A percentile compares a stretch with the other conserved stretches of the same genome.
phyloP scores from a whole-genome alignment of 2,888 invertebrate genomes.

The Trypoxylon attenuatum region DNA sequence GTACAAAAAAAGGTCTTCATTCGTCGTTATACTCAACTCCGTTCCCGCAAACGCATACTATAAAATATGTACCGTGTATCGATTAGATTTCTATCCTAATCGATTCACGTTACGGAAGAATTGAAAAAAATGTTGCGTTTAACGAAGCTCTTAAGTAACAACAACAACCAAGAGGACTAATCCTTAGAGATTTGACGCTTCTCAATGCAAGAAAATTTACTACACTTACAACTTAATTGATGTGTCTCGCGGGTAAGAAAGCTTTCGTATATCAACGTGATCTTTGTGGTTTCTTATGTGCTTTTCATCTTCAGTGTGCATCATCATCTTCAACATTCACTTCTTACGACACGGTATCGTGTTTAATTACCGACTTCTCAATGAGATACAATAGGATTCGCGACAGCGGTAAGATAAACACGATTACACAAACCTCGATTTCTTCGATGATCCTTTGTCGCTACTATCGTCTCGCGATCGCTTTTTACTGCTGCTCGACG shows the following conservation, averaged over 20 bases:
- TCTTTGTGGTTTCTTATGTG: conserved; percentile 47
- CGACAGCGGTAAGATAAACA: not conserved
- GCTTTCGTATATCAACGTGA: conserved; percentile 42
- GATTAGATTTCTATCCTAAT: no score
- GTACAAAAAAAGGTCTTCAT: no score
- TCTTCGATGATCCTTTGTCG: conserved; percentile 80
- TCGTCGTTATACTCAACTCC: conserved; percentile 19
- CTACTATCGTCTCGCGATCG: conserved; percentile 85
- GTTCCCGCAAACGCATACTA: conserved; percentile 12
- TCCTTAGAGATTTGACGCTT: conserved; percentile 14
- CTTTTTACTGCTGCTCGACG: conserved; percentile 79
- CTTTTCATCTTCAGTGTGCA: conserved; percentile 25
- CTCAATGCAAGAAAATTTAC: conserved; percentile 60
- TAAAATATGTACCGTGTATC: no score
- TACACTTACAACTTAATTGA: conserved; percentile 33
- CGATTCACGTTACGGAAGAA: no score
- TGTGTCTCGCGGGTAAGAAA: conserved; percentile 47
- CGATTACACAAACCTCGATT: conserved; percentile 77
- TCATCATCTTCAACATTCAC: conserved; percentile 29
- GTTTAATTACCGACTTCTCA: not conserved
- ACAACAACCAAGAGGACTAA: conserved; percentile 17
- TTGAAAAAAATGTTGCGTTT: no score
- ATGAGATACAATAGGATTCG: not conserved
- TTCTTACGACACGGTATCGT: conserved; percentile 41
- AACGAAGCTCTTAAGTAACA: conserved; percentile 25